Evolutionary conservation across 2,888 invertebrate genomes (phyloP).

Genomic region (Chironomus tentans): DNA sequence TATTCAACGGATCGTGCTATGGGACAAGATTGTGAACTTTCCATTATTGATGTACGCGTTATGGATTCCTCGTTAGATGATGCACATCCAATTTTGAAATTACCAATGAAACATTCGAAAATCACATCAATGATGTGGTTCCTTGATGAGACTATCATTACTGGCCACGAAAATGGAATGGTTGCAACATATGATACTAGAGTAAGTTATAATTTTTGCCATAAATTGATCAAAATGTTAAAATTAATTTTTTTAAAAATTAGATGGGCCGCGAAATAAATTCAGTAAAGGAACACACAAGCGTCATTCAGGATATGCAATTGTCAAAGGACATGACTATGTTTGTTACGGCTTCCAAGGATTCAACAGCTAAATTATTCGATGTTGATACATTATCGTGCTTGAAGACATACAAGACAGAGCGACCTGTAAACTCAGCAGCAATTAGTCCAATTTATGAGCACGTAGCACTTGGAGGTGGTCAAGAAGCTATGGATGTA

Average conservation of each 20-base stretch:
- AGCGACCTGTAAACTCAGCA: conserved; percentile 96
- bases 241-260: conserved; percentile 33
- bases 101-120: conserved; percentile 72
- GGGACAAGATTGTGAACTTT: conserved; percentile 83
- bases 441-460: conserved; percentile 91
- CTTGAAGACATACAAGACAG: conserved; percentile 93
- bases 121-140: conserved; percentile 94
- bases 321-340: conserved; percentile 84
- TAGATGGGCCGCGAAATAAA: conserved; percentile 74
- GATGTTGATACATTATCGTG: conserved; percentile 79
- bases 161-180: conserved; percentile 91
- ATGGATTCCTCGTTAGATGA: conserved; percentile 60
- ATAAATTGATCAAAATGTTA: background rate
- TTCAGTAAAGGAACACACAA: conserved; percentile 71
- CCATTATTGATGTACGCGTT: conserved; percentile 72
- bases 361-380: conserved; percentile 90
- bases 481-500: conserved; percentile 99
- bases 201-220: conserved; percentile 42
- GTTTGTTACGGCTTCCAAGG: conserved; percentile 96
- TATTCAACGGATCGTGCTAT: conserved; percentile 91
- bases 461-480: conserved; percentile 96
- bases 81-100: conserved; percentile 65
- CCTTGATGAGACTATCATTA: conserved; percentile 81
- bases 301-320: conserved; percentile 93
- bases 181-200: conserved; percentile 88